Conservation (phyloP, 2,888 invertebrate species). For the Quadroppia sp. region DNA sequence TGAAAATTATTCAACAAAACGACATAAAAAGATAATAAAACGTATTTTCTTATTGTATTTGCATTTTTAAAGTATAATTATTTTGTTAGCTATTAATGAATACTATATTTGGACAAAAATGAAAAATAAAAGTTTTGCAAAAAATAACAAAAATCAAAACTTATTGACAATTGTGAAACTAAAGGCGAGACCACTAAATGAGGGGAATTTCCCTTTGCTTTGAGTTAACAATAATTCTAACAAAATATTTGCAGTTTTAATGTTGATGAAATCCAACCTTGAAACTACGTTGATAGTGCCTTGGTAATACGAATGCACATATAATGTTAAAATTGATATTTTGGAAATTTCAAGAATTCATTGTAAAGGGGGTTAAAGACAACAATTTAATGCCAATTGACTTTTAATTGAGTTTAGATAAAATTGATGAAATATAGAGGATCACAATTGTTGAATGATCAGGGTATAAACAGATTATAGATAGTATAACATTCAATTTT, state of each 20-base stretch:
- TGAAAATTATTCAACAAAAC: background rate
- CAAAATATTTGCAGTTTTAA: too few species aligned
- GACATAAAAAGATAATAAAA: background rate
- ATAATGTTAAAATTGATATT: constrained; percentile 1
- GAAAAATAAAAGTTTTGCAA: background rate
- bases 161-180: background rate
- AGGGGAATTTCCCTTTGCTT: constrained; percentile 11
- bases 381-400: too few species aligned
- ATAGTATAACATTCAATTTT: too few species aligned
- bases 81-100: background rate
- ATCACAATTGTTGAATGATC: too few species aligned
- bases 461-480: too few species aligned
- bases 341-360: too few species aligned
- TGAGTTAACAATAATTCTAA: too few species aligned
- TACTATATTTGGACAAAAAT: constrained; percentile 16
- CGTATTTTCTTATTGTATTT: background rate
- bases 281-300: too few species aligned
- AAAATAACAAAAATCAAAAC: background rate
- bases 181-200: background rate
- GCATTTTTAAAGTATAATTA: background rate
- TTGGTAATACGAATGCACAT: background rate
- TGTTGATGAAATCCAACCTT: too few species aligned
- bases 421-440: too few species aligned
- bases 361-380: too few species aligned
- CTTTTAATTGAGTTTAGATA: too few species aligned